Evolutionary conservation across 2,797 vertebrate species (phyloP).

Genomic region (Coregonus suidteri): DNA sequence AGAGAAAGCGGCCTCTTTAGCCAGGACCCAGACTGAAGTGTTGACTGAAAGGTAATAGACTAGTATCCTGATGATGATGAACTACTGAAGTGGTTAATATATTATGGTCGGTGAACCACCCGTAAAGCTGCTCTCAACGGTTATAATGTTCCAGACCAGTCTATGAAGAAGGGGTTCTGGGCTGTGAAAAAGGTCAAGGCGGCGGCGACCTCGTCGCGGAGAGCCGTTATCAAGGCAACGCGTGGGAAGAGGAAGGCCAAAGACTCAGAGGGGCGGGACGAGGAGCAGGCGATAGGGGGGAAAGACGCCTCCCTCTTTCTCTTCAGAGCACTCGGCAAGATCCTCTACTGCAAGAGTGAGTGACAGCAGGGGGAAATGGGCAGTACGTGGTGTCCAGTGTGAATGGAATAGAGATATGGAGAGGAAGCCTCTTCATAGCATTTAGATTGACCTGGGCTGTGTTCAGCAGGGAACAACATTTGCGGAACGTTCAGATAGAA

Average conservation of each 20-base stretch:
- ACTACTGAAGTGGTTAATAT: too few species aligned
- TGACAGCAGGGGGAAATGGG: background rate
- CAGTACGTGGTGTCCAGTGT: too few species aligned
- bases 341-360: slow-evolving; percentile 96
- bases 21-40: too few species aligned
- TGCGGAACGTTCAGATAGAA: background rate
- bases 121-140: background rate
- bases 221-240: slow-evolving; percentile 63
- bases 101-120: background rate
- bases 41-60: too few species aligned
- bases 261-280: slow-evolving; percentile 62
- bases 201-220: slow-evolving; percentile 48
- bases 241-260: slow-evolving; percentile 67
- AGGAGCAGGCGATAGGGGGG: slow-evolving; percentile 82
- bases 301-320: slow-evolving; percentile 93
- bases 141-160: slow-evolving; percentile 57
- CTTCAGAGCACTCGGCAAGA: slow-evolving; percentile 94
- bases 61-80: too few species aligned
- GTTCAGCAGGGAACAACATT: background rate
- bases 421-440: background rate
- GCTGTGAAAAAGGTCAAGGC: slow-evolving; percentile 69
- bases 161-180: slow-evolving; percentile 72
- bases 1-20: too few species aligned
- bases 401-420: too few species aligned
- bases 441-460: background rate